Evolutionary conservation across 2,888 invertebrate genomes (phyloP), one percentile per base, ranked within the genome.

Genomic region (Dryomyza anilis): DNA sequence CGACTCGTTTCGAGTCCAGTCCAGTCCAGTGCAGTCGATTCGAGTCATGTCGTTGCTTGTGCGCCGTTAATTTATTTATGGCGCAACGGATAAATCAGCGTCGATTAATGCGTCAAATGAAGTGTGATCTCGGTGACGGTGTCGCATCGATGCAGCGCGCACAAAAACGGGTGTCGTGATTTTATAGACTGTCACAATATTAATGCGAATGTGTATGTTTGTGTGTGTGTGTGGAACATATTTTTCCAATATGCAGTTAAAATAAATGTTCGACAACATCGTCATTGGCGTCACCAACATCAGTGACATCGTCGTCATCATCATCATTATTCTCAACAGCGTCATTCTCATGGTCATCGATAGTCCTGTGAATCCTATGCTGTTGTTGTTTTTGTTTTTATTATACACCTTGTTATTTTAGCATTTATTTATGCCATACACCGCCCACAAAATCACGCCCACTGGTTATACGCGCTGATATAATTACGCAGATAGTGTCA

Each of bases 91-190:
- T 55, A 55, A 55, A 55, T 55, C 55, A 55, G 55, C 55, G 23
- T 55, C 55, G 55, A 55, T 55, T 55, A 55, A 55, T 55, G 55
- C 55, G 55, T 55, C 55, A 55, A 55, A 55, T 55, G 55, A 55
- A 55, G 55, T 55, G 55, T 55, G 55, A 55, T 55, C 55, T 36
- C 21, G 23, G n/a, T n/a, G 43, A 25, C 48, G 25, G 21, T 6
- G 21, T 23, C 25, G 48, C 21, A 8, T 6, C 19, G 23, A 19
- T 14, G 48, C 23, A 16, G 46, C 21, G 19, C n/a, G 16, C 19
- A 3, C 16, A 19, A 46, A 5, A 46, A 12, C 46, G n/a, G n/a
- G n/a, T 16, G 43, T 19, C 19, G 16, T 43, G 19, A 43, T 43
- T 16, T 43, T 43, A 16, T 16, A 43, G 43, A 43, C 16, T 43